Evolutionary conservation across 2,797 vertebrate genomes (phyloP).

Genomic region (Propithecus deckenii): DNA sequence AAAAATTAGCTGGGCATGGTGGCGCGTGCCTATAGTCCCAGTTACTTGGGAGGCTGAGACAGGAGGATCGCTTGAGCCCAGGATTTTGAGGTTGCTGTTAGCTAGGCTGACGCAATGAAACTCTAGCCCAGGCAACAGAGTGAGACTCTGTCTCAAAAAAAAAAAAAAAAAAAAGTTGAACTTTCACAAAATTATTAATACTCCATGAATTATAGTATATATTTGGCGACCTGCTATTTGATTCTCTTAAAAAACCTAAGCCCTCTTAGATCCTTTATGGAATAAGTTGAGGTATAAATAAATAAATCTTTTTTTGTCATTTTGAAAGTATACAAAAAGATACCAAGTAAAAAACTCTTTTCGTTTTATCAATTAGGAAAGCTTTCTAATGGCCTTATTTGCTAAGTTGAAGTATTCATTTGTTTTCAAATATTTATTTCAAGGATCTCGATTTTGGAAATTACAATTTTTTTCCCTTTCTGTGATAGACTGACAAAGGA

Average conservation of each 20-base stretch:
- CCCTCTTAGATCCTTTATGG: conserved; percentile 5
- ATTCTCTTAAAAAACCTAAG: conserved; percentile 18
- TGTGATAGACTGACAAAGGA: conserved; percentile 90
- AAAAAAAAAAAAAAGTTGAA: background rate
- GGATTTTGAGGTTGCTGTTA: no score
- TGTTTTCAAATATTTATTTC: conserved; percentile 42
- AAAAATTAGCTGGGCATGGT: no score
- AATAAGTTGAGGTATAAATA: background rate
- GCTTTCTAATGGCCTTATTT: background rate
- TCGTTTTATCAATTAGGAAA: background rate
- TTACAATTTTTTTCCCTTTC: conserved; percentile 46
- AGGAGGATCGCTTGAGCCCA: no score
- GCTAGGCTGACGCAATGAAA: no score
- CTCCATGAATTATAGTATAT: background rate
- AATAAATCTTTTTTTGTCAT: background rate
- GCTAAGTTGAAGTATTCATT: background rate
- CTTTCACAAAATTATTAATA: conserved; percentile 2
- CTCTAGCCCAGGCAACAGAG: no score
- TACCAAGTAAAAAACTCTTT: background rate
- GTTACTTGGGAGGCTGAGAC: no score
- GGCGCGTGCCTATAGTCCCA: no score
- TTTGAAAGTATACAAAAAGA: background rate
- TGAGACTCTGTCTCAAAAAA: no score
- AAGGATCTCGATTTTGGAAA: background rate
- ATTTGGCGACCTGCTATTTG: conserved; percentile 4